Conservation (phyloP, 2,113 vertebrate species). For the Zapus hudsonius region DNA sequence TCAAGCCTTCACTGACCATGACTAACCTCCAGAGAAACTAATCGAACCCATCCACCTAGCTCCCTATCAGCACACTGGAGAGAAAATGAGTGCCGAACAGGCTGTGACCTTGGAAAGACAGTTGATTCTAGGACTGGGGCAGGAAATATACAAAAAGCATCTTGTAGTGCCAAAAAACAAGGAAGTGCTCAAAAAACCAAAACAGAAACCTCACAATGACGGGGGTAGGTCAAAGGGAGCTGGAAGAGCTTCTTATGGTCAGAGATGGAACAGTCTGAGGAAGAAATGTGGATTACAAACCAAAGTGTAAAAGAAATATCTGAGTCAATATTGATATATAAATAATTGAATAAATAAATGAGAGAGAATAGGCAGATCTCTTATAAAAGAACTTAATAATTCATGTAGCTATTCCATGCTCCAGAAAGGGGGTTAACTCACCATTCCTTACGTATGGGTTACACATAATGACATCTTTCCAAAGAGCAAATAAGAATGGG, state of each 20-base stretch:
- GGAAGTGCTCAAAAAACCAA: not conserved
- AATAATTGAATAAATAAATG: not conserved
- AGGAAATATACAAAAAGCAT: not conserved
- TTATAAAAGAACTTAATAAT: not conserved
- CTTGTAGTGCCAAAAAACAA: not conserved
- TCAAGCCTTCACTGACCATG: not conserved
- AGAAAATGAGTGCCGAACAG: not conserved
- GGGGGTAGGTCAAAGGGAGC: not conserved
- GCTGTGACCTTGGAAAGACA: not conserved
- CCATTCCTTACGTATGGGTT: not conserved
- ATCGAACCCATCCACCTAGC: too few relatives aligned
- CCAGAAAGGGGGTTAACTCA: not conserved
- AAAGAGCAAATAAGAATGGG: not conserved
- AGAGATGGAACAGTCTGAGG: not conserved
- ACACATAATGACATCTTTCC: not conserved
- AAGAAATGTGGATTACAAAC: not conserved
- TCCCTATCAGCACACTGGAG: not conserved
- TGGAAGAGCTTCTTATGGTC: not conserved
- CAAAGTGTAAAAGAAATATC: not conserved
- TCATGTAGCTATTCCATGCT: not conserved
- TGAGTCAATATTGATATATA: not conserved
- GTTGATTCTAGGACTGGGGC: not conserved
- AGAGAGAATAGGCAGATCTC: not conserved
- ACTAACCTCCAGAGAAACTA: not conserved
- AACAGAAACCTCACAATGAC: not conserved